Percentiles rank a stretch among this genome's conserved stretches.
Evolutionary conservation across 37 sponge, comb jelly and placozoan species (phyloP).

Genomic region (Tethya wilhelma): DNA sequence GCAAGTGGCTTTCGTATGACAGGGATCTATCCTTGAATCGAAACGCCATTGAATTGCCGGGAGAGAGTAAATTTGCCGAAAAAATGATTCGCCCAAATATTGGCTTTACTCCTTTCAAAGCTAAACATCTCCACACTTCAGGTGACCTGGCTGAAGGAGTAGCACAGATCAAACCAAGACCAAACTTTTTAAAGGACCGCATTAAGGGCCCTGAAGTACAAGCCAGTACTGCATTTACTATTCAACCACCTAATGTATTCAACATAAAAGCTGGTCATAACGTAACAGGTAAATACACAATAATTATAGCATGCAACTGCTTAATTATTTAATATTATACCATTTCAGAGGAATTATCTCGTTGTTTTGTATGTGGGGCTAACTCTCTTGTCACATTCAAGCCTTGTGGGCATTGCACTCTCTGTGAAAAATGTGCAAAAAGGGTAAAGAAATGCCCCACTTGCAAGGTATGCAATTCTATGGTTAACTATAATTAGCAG

Average conservation of each 20-base stretch:
- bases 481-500: too few relatives aligned
- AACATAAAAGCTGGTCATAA: neutral
- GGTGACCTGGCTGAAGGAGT: too few relatives aligned
- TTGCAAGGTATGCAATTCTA: neutral
- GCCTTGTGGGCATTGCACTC: conserved; percentile 4
- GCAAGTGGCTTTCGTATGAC: conserved; percentile 12
- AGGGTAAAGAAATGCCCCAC: neutral
- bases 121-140: neutral
- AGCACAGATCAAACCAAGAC: too few relatives aligned
- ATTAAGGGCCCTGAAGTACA: too few relatives aligned
- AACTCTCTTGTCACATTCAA: conserved; percentile 1
- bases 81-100: neutral
- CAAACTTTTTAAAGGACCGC: too few relatives aligned
- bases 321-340: neutral
- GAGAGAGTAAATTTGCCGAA: neutral
- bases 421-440: conserved; percentile 5
- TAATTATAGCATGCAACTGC: neutral
- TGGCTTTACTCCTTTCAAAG: conserved; percentile 1
- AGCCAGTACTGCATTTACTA: neutral
- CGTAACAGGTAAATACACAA: neutral
- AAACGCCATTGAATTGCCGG: neutral
- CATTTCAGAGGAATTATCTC: neutral
- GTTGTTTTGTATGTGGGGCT: conserved; percentile 14
- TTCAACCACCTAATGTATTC: neutral
- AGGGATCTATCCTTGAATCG: conserved; percentile 10